Evolutionary conservation across 2,113 vertebrate genomes (phyloP), one percentile per base, ranked within the genome.

Genomic region (Dasyurus viverrinus): DNA sequence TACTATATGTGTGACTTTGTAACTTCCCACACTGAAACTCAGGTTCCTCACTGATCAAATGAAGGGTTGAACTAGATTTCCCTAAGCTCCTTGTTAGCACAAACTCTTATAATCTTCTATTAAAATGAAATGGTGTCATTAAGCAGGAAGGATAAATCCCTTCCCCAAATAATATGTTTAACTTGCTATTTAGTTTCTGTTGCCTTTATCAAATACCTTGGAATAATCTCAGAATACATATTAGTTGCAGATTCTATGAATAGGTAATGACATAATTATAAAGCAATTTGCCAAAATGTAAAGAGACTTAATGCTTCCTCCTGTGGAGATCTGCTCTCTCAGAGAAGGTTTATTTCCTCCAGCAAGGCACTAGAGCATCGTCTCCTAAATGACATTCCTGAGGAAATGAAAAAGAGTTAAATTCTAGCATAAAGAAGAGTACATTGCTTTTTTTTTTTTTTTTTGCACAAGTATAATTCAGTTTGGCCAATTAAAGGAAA

Each of bases 211-310:
- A 90, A 94, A 93, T 57, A 54, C 24, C 11, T 92, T 95, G 52
- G 50, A 91, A 60, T 91, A 93, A 76, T 55, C 5, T 53, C 90
- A 93, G 93, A 92, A 53, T 47, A 68, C 57, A 92, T 53, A 94
- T 92, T 92, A 57, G 50, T 91, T 90, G 89, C 25, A 93, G n/a
- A 84, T 92, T 89, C 55, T 92, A 84, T 94, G 89, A 95, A 94
- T 96, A 94, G 48, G 26, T 94, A 94, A 96, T 94, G 36, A 89
- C 19, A 90, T 9, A 0, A 57, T 91, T 93, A 60, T 91, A 93
- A 92, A 90, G 16, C 2, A 57, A 89, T 91, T 93, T 93, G 10
- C 25, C 36, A 91, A 10, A 3, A 24, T 50, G 2, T n/a, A 53
- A n/a, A 94, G 42, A 12, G 76, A 89, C 46, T 68, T 94, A 60